Base-by-base conservation (phyloP, 2,888 invertebrate species). In the Oeneis ivallda region DNA sequence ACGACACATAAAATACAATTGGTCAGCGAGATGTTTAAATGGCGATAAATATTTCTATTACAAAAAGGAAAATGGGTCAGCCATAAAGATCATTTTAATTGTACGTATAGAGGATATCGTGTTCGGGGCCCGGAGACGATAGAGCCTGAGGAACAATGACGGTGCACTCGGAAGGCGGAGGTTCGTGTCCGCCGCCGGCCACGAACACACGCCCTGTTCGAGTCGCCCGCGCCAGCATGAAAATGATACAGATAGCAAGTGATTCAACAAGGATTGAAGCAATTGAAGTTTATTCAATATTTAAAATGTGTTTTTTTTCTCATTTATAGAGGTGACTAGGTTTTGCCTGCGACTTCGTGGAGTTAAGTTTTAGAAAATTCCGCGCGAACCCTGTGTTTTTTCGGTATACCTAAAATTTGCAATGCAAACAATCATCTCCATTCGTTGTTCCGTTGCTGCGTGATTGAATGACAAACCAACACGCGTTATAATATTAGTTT, bases 91-190 rank as follows among this genome's bases (percentile, higher is more conserved):
- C 74, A 78, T 81, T 85, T 85, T 86, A 86, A 88, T 87, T 87
- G 85, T 80, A 67, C 66, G 56, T 81, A 77, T 75, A 78, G 72
- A 74, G 76, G 73, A 74, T 75, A 77, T 72, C 74, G 75, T 77
- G 77, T 72, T 52, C 41, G 26, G 19, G 15, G 61, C 15, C 75
- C 75, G 79, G 77, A 77, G 78, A 78, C 79, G 76, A 79, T 79
- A 78, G 75, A 76, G 72, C 74, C 69, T 69, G 64, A 72, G 76
- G 76, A 86, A 88, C 88, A 89, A 89, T 87, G 81, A 86, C 83
- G 74, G 80, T 86, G 85, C 85, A 86, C 79, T 79, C 79, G 78
- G 84, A 81, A 84, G 89, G 90, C 88, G 87, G 88, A 79, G 82
- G 74, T 71, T 80, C 86, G 86, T 87, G 85, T 79, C 79, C 75